Base-by-base conservation (phyloP, 2,888 invertebrate genomes). In the Stenodera caucasica region DNA sequence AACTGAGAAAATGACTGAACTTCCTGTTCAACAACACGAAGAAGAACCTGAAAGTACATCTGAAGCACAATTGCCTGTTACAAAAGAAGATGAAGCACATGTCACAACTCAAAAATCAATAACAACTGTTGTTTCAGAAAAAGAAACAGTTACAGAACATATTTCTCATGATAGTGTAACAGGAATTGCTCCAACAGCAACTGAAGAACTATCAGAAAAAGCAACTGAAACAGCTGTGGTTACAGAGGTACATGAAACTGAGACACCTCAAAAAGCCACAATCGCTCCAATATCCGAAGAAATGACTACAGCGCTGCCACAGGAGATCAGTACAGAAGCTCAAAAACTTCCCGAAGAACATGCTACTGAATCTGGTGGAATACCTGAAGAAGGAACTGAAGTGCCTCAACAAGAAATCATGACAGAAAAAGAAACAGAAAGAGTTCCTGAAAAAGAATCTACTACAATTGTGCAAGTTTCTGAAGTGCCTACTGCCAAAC, bases 11-110 rank as follows among this genome's bases (percentile, higher is more conserved):
- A 9, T 21, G 52, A 54, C 58, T 6, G 40, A 61, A 57, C 55
- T 29, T 26, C 40, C 63, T n/a, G 57, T 57, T 54, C 63, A 60
- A 63, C 37, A 26, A 55, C 32, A 23, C 53, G 49, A 37, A 18
- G 29, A 59, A 40, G 58, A 55, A 63, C 35, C 49, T 35, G 51
- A 14, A 54, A 51, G 18, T 56, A 45, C 40, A 40, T 18, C 18
- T 9, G 5, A 35, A 37, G 18, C 37, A 15, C 49, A 57, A 26
- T 8, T 15, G 7, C 33, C 33, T n/a, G 33, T n/a, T n/a, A 33
- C 11, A 32, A 32, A 33, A 33, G 33, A n/a, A 33, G 33, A 33
- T n/a, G 12, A 33, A 4, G 33, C 7, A 7, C n/a, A 33, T 33
- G 33, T 14, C 5, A 33, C 33, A 5, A 33, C 33, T 9, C 32